phyloP scores from a whole-genome alignment of 64 coral and sea anemone genomes.

The Dendrophyllia cribrosa region DNA sequence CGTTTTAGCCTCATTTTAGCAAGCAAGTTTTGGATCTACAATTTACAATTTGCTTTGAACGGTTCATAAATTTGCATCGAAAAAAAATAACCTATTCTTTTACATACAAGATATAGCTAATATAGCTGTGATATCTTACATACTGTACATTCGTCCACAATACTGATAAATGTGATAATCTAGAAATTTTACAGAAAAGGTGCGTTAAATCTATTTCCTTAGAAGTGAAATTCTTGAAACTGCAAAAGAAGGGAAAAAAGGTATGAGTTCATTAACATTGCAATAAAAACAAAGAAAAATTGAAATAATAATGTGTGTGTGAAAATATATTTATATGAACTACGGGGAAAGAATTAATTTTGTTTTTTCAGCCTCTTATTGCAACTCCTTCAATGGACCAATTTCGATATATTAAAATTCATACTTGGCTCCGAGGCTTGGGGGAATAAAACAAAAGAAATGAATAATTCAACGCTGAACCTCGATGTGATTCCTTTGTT shows the following conservation, averaged over 20 bases:
- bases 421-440: too few species aligned
- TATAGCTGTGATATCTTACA: conserved; percentile 8
- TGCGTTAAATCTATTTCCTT: not conserved
- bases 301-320: too few species aligned
- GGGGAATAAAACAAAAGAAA: too few species aligned
- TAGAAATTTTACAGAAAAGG: not conserved
- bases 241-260: not conserved
- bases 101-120: conserved; percentile 5
- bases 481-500: too few species aligned
- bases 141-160: conserved; percentile 4
- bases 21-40: not conserved
- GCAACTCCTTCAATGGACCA: too few species aligned
- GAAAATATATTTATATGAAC: too few species aligned
- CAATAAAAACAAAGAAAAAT: too few species aligned
- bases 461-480: too few species aligned
- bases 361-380: too few species aligned
- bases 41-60: conserved; percentile 33
- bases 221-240: not conserved
- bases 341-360: too few species aligned
- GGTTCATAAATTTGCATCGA: conserved; percentile 19
- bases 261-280: not conserved
- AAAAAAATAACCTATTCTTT: conserved; percentile 22
- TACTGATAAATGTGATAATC: not conserved
- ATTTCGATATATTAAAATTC: too few species aligned
- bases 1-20: not conserved